phyloP scores from a whole-genome alignment of 2,797 vertebrate species.

The Esox lucius region DNA sequence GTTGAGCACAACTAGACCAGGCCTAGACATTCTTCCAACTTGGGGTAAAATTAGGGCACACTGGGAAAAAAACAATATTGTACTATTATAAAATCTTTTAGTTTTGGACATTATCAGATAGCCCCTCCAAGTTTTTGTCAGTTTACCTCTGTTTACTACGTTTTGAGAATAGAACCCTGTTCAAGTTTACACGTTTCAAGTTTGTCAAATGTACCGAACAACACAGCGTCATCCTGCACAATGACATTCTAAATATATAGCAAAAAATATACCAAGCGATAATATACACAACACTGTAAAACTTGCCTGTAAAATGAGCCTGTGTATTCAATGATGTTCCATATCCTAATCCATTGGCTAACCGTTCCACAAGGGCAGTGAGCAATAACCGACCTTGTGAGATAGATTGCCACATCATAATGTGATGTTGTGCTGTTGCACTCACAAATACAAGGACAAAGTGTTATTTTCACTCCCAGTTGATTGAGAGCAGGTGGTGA shows the following conservation, averaged over 20 bases:
- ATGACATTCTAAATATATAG: too few species aligned
- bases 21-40: too few species aligned
- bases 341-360: neutral
- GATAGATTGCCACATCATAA: neutral
- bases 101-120: neutral
- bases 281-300: too few species aligned
- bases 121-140: neutral
- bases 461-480: neutral
- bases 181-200: neutral
- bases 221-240: too few species aligned
- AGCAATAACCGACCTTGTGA: neutral
- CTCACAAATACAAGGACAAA: neutral
- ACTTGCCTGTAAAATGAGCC: neutral
- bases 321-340: neutral
- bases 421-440: neutral
- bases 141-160: neutral
- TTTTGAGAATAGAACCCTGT: neutral
- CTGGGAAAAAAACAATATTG: too few species aligned
- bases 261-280: too few species aligned
- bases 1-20: too few species aligned
- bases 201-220: too few species aligned
- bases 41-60: too few species aligned
- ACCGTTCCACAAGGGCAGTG: neutral
- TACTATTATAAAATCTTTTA: too few species aligned
- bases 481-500: constrained; percentile 21